Percentiles rank a stretch among this genome's conserved stretches.
phyloP scores from a whole-genome alignment of 2,797 vertebrate species.

The Chrosomus eos region DNA sequence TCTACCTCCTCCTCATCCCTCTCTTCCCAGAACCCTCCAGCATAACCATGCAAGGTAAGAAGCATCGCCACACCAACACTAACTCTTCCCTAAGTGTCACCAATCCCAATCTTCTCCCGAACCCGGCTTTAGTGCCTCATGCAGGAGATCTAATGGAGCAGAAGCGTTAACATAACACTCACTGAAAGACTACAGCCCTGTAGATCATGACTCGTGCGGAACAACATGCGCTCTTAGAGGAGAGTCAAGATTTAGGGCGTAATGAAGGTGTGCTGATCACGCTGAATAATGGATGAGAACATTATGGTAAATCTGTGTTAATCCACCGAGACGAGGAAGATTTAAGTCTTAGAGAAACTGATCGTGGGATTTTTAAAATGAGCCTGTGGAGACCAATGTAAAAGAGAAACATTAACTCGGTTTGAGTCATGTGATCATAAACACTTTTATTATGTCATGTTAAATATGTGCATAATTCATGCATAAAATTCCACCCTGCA shows the following conservation, averaged over 20 bases:
- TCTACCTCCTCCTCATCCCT: constrained; percentile 97
- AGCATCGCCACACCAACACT: background rate
- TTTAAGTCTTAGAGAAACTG: background rate
- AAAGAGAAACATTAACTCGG: background rate
- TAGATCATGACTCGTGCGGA: background rate
- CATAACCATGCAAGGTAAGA: constrained; percentile 95
- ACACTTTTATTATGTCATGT: background rate
- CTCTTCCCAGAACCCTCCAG: constrained; percentile 94
- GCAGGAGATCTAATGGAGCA: constrained; percentile 45
- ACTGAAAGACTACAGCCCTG: background rate
- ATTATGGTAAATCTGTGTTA: background rate
- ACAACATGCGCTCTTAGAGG: background rate
- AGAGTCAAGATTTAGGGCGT: background rate
- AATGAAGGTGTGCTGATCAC: background rate
- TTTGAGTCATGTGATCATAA: background rate
- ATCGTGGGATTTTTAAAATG: background rate
- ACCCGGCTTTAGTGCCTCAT: constrained; percentile 3
- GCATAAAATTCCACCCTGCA: too few relatives aligned
- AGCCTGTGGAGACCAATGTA: background rate
- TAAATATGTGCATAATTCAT: too few relatives aligned
- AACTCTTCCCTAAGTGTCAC: constrained; percentile 39
- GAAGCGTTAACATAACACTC: constrained; percentile 7
- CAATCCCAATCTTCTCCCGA: constrained; percentile 26
- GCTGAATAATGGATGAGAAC: constrained; percentile 3
- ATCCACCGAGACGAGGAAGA: background rate